Evolutionary conservation across 2,797 vertebrate species (phyloP).

Genomic region (Scarus forsteni): DNA sequence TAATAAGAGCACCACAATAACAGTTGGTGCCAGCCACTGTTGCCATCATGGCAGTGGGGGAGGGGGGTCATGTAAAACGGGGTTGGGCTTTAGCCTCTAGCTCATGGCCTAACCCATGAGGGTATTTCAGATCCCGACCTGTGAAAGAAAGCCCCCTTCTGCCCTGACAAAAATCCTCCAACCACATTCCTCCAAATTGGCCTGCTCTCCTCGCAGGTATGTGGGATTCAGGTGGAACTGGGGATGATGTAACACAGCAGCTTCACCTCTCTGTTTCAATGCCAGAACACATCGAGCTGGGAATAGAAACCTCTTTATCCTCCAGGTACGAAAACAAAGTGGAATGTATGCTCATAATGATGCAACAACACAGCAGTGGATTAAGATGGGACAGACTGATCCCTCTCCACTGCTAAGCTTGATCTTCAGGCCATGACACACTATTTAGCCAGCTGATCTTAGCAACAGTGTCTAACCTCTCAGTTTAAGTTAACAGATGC

Average conservation of each 20-base stretch:
- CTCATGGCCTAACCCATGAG: constrained; percentile 46
- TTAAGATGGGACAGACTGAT: not conserved
- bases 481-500: constrained; percentile 57
- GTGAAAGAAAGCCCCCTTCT: constrained; percentile 51
- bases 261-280: constrained; percentile 35
- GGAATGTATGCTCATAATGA: not conserved
- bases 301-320: constrained; percentile 33
- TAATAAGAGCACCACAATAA: constrained; percentile 48
- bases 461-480: constrained; percentile 37
- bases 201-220: constrained; percentile 57
- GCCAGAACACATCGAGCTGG: constrained; percentile 15
- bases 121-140: constrained; percentile 68
- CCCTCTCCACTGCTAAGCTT: not conserved
- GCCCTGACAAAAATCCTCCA: constrained; percentile 23
- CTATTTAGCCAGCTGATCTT: constrained; percentile 29
- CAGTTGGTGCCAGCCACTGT: constrained; percentile 65
- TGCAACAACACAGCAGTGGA: constrained; percentile 5
- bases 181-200: constrained; percentile 48
- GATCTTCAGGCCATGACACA: constrained; percentile 27
- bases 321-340: constrained; percentile 2
- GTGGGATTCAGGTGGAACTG: constrained; percentile 56
- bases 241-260: constrained; percentile 43
- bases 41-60: constrained; percentile 68
- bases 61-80: constrained; percentile 63
- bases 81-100: constrained; percentile 66